Evolutionary conservation across 2,113 vertebrate genomes (phyloP), one percentile per base, ranked within the genome.

Genomic region (Caracal caracal): DNA sequence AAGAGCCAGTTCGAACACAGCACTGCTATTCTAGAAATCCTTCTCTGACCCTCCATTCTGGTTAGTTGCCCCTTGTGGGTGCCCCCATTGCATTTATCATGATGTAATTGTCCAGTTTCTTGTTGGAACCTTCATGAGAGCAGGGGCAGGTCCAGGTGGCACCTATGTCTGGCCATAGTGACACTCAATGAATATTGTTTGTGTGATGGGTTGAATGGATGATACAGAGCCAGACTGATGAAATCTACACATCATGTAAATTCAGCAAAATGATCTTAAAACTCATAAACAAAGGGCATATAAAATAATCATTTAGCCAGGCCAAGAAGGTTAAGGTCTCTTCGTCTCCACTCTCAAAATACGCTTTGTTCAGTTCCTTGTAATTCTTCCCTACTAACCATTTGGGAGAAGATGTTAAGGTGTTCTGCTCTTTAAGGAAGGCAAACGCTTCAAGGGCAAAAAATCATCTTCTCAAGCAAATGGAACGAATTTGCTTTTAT

Each of bases 401-500:
- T 73, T 66, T 90, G 68, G 35, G 53, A 89, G 68, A 10, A 90
- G 89, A 96, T 91, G 87, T 82, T 78, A 93, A 82, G 24, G 8
- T 71, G 40, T 86, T 93, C 81, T 88, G 47, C 35, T 93, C 33
- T 59, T 8, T 94, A n/a, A 92, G 75, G 79, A 86, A 88, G 61
- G 65, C 40, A 91, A 43, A 96, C n/a, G 0, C 78, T 87, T 56
- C 11, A 95, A 79, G 3, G 5, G 30, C 28, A 16, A 93, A 65
- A 89, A 83, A 76, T 93, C 0, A 15, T 85, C 51, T 97, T 94
- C 93, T 63, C 81, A 93, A 15, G 12, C 49, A 87, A 91, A 93
- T 95, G 82, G 92, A 97, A 97, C 59, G 15, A 93, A 94, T 91
- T 82, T 95, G 10, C 86, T 98, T 97, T 97, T 80, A 88, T 47